Evolutionary conservation across 2,113 vertebrate species (phyloP).

Genomic region (Manacus vitellinus): DNA sequence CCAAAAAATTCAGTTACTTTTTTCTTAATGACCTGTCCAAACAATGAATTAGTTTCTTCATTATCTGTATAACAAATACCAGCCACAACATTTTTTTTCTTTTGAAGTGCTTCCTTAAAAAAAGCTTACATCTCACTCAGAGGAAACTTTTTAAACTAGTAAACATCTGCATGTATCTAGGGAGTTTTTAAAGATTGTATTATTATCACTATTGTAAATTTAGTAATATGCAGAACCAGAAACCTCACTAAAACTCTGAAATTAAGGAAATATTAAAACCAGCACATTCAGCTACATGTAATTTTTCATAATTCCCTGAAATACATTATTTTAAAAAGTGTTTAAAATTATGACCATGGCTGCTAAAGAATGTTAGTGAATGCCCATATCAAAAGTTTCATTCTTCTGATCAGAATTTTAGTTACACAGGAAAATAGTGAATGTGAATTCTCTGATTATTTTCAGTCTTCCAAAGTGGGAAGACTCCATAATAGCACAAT

Average conservation of each 20-base stretch:
- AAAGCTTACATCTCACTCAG: background rate
- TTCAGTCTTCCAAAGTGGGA: background rate
- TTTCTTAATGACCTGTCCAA: constrained; percentile 12
- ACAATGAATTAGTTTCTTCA: background rate
- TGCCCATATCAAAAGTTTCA: background rate
- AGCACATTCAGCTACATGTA: background rate
- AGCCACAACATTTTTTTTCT: constrained; percentile 6
- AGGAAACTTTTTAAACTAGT: background rate
- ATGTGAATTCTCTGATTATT: background rate
- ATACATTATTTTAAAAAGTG: background rate
- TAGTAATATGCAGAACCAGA: background rate
- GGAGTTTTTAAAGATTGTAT: constrained; percentile 25
- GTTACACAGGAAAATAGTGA: background rate
- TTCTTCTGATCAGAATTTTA: background rate
- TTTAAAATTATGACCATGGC: background rate
- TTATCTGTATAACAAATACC: background rate
- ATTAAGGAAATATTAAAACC: background rate
- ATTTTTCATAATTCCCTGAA: background rate
- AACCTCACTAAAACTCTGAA: constrained; percentile 8
- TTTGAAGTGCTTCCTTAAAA: constrained; percentile 57
- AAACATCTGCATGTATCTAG: background rate
- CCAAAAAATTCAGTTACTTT: background rate
- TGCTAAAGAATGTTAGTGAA: background rate
- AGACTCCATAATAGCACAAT: background rate
- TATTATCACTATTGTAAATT: background rate